Percentiles rank a stretch among this genome's conserved stretches.
Conservation (phyloP, 1,140 invertebrate species). For the Drosophila funebris region DNA sequence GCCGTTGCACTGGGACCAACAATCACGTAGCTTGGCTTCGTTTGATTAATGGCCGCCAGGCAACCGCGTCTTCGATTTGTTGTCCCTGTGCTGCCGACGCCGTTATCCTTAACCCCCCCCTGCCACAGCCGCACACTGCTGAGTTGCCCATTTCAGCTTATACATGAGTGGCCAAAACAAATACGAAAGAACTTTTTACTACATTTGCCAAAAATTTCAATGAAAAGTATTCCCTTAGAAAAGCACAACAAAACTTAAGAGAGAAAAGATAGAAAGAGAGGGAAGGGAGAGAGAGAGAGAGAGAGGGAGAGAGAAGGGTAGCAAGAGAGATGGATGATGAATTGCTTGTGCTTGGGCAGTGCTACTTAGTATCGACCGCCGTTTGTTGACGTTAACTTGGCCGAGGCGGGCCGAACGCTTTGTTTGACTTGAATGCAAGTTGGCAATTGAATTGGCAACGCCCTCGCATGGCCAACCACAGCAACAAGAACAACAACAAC, state of each 20-base stretch:
- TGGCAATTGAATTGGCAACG: constrained; percentile 70
- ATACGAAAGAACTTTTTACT: constrained; percentile 53
- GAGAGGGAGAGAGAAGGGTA: neutral
- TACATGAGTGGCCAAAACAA: constrained; percentile 44
- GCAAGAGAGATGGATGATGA: constrained; percentile 36
- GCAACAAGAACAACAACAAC: constrained; percentile 10
- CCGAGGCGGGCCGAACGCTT: constrained; percentile 28
- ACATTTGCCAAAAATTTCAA: constrained; percentile 55
- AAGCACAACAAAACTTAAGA: neutral
- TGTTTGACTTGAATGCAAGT: constrained; percentile 66
- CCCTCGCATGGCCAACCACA: constrained; percentile 40
- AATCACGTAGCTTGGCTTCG: constrained; percentile 61
- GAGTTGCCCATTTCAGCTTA: neutral
- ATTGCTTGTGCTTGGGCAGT: constrained; percentile 40
- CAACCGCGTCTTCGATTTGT: constrained; percentile 53
- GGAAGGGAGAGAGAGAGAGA: neutral
- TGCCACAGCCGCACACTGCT: neutral
- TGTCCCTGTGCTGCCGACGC: neutral
- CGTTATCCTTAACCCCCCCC: neutral
- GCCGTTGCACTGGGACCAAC: constrained; percentile 41
- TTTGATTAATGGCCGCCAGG: constrained; percentile 71
- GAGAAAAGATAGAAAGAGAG: neutral
- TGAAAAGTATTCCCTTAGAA: constrained; percentile 27
- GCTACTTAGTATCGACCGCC: constrained; percentile 57
- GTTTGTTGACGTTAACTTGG: constrained; percentile 54